Conservation (phyloP, 2,888 invertebrate species). For the Idaea straminata region DNA sequence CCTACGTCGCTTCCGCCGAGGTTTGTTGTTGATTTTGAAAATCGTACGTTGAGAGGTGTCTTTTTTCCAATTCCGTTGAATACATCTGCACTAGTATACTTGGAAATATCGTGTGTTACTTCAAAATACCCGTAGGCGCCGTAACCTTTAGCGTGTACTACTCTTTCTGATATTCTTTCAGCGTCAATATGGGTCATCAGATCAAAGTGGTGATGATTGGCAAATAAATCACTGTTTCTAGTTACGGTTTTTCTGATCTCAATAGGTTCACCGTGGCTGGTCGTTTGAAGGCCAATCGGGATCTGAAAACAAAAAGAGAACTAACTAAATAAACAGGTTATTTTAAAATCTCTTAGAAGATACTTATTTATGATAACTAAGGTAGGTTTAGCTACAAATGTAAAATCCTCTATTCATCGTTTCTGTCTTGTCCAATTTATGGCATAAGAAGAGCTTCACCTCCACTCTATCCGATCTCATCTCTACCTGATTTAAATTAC, state of each 20-base stretch:
- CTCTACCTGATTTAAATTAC: too few species aligned
- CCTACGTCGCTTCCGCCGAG: conserved; percentile 80
- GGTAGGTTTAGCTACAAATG: too few species aligned
- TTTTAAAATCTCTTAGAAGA: too few species aligned
- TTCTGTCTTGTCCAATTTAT: too few species aligned
- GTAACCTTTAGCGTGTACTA: conserved; percentile 95
- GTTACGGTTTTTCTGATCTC: conserved; percentile 79
- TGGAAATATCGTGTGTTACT: conserved; percentile 87
- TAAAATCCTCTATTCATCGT: too few species aligned
- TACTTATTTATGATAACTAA: too few species aligned
- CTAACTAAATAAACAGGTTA: too few species aligned
- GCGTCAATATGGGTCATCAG: conserved; percentile 87
- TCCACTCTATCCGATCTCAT: too few species aligned
- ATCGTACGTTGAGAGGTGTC: conserved; percentile 79
- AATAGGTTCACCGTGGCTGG: conserved; percentile 88
- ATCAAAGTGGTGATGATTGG: conserved; percentile 78
- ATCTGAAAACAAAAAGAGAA: conserved; percentile 29
- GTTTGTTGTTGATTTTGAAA: conserved; percentile 81
- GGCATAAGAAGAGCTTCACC: too few species aligned
- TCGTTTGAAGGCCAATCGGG: conserved; percentile 69
- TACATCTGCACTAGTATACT: conserved; percentile 80
- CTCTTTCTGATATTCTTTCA: conserved; percentile 92
- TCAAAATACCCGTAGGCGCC: conserved; percentile 91
- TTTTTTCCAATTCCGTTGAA: conserved; percentile 80
- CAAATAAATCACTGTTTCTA: conserved; percentile 41